phyloP scores from a whole-genome alignment of 1,140 invertebrate species.

The Drosophila equinoxialis region DNA sequence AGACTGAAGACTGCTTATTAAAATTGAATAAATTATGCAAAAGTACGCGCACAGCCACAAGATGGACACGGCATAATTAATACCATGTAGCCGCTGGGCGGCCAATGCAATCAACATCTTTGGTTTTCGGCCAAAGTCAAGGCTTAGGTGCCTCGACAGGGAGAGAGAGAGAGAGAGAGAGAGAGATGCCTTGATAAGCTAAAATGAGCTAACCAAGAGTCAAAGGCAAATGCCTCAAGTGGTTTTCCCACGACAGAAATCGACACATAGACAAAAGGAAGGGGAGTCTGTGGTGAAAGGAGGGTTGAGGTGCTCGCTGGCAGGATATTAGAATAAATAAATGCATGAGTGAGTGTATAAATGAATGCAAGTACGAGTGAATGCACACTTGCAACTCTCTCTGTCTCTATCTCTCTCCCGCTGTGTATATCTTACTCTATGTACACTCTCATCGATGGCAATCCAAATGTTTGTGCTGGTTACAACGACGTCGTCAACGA shows the following conservation, averaged over 20 bases:
- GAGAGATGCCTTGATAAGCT: not conserved
- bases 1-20: constrained; percentile 57
- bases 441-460: constrained; percentile 26
- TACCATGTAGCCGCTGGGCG: constrained; percentile 37
- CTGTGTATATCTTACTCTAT: not conserved
- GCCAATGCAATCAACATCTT: constrained; percentile 61
- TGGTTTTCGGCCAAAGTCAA: constrained; percentile 43
- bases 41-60: constrained; percentile 55
- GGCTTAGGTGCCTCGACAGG: not conserved
- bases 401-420: not conserved
- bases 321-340: constrained; percentile 60
- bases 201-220: constrained; percentile 1
- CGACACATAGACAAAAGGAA: not conserved
- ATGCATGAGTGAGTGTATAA: constrained; percentile 60
- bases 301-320: not conserved
- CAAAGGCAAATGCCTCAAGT: constrained; percentile 18
- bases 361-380: constrained; percentile 58
- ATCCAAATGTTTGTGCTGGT: constrained; percentile 26
- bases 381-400: constrained; percentile 41
- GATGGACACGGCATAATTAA: constrained; percentile 71
- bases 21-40: constrained; percentile 81
- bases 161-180: not conserved
- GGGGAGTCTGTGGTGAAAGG: not conserved
- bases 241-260: not conserved
- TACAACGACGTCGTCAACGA: not conserved